A percentile compares a stretch with the other conserved stretches of the same genome.
Evolutionary conservation across 2,888 invertebrate species (phyloP).

Genomic region (Drosophila neotestacea): DNA sequence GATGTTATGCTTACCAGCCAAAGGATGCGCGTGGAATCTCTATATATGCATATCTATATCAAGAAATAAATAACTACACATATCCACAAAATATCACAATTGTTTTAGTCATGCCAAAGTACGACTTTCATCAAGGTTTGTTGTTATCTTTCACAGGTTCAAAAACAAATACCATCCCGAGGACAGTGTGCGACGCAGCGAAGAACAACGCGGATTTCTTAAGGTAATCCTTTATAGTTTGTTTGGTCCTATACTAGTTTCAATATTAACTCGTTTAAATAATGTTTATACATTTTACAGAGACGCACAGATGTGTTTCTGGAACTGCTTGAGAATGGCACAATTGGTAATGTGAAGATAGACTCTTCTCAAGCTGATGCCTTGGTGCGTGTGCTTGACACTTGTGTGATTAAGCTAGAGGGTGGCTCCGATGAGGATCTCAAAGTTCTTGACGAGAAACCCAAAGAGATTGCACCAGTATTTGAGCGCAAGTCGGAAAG

Average conservation of each 20-base stretch:
- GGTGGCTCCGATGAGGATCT: conserved; percentile 96
- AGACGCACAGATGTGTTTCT: conserved; percentile 95
- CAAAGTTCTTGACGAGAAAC: conserved; percentile 92
- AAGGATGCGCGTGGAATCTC: conserved; percentile 26
- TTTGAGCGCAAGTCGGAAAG: conserved; percentile 74
- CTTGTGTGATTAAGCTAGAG: conserved; percentile 98
- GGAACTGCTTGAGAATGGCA: conserved; percentile 91
- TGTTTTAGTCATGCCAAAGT: neutral
- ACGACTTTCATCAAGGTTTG: neutral
- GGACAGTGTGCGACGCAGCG: conserved; percentile 95
- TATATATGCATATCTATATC: conserved; percentile 4
- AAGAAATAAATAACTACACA: neutral
- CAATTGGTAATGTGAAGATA: conserved; percentile 91
- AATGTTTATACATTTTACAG: conserved; percentile 85
- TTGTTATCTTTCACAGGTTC: conserved; percentile 90
- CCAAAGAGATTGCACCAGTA: conserved; percentile 69
- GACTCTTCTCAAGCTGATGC: conserved; percentile 94
- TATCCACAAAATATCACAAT: neutral
- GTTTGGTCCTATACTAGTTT: too few species aligned
- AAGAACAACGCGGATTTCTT: conserved; percentile 92
- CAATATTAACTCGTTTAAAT: too few species aligned
- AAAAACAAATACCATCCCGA: conserved; percentile 99
- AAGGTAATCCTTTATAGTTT: conserved; percentile 87
- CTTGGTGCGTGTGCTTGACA: conserved; percentile 95
- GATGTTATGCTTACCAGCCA: conserved; percentile 32